Evolutionary conservation across 37 sponge, comb jelly and placozoan species (phyloP).

Genomic region (Aplysina aerophoba): DNA sequence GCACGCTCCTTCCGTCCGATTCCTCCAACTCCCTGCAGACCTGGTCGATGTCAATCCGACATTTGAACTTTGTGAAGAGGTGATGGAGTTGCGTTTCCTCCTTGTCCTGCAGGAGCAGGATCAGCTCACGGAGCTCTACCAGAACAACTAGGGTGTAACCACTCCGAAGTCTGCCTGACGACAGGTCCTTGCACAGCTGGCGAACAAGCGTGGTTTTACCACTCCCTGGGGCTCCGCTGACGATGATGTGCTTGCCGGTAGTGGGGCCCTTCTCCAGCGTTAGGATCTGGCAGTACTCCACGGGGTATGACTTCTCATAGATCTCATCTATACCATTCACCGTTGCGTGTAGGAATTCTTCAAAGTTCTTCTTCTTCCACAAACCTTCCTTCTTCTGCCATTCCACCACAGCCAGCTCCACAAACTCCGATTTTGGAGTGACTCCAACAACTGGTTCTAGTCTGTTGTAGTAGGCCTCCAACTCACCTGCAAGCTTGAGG

Average conservation of each 20-base stretch:
- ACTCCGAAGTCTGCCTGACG: neutral
- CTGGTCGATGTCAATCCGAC: neutral
- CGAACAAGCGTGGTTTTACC: conserved; percentile 18
- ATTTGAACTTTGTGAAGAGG: neutral
- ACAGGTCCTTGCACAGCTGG: conserved; percentile 15
- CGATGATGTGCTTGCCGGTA: neutral
- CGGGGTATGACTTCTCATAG: neutral
- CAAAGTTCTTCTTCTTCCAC: neutral
- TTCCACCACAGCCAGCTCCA: conserved; percentile 11
- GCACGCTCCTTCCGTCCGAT: neutral
- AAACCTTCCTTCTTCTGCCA: neutral
- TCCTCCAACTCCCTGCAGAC: neutral
- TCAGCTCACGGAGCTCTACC: conserved; percentile 17
- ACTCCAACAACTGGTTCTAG: too few relatives aligned
- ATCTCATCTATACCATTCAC: conserved; percentile 9
- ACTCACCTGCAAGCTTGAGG: too few relatives aligned
- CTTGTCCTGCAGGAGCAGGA: neutral
- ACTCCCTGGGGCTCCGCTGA: conserved; percentile 27
- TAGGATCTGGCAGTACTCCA: neutral
- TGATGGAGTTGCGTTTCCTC: neutral
- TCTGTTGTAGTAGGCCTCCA: too few relatives aligned
- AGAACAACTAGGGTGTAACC: conserved; percentile 20
- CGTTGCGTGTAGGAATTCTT: neutral
- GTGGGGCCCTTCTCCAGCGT: neutral
- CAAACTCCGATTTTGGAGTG: conserved; percentile 5